phyloP scores from a whole-genome alignment of 2,888 invertebrate species.

The Conistra vaccinii region DNA sequence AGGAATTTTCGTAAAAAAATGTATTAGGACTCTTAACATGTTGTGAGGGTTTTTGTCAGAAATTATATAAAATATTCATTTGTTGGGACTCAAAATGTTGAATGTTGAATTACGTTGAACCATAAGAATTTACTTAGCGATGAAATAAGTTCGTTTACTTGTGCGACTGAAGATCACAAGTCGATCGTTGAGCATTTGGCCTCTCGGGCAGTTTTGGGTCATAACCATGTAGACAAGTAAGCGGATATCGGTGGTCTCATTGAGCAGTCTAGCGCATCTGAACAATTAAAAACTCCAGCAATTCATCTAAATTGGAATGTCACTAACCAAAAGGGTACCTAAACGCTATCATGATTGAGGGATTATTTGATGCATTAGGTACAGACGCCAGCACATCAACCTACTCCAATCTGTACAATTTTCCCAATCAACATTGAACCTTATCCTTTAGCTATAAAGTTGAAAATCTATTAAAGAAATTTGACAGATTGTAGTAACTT shows the following conservation, averaged over 20 bases:
- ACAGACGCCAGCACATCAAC: too few relatives aligned
- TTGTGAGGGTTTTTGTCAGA: neutral
- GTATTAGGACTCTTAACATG: too few relatives aligned
- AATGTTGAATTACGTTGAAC: neutral
- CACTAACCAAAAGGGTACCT: neutral
- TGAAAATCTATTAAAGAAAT: too few relatives aligned
- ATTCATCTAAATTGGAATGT: neutral
- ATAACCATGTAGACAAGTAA: neutral
- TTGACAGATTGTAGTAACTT: too few relatives aligned
- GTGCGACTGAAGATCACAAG: neutral
- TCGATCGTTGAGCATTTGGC: neutral
- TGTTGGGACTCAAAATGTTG: neutral
- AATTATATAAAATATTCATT: neutral
- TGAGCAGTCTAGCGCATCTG: neutral
- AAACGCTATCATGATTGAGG: neutral
- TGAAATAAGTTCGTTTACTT: neutral
- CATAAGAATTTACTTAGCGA: neutral
- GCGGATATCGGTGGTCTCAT: neutral
- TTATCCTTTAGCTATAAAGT: too few relatives aligned
- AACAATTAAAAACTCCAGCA: neutral
- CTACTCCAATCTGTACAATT: too few relatives aligned
- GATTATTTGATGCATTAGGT: neutral
- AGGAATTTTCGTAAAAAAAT: too few relatives aligned
- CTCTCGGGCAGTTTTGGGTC: neutral
- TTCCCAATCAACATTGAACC: too few relatives aligned